phyloP scores from a whole-genome alignment of 2,797 vertebrate genomes.

The Gorsachius magnificus region DNA sequence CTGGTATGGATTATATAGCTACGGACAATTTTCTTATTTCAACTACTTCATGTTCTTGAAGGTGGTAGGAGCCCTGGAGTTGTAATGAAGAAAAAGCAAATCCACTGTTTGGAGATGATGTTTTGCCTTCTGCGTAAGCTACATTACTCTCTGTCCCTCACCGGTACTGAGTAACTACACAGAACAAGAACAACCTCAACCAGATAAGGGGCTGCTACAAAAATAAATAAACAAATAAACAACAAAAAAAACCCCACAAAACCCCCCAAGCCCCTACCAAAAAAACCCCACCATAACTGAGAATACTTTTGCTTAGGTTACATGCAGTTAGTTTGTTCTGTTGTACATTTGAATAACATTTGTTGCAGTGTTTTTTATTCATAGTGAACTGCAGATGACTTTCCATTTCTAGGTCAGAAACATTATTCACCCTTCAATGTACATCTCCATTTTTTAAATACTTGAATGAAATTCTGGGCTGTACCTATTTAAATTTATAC shows the following conservation, averaged over 20 bases:
- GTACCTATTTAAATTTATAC: not conserved
- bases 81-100: not conserved
- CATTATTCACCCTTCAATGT: slow-evolving; percentile 30
- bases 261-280: accelerated
- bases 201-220: not conserved
- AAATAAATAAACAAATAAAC: not conserved
- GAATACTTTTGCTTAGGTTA: not conserved
- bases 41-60: not conserved
- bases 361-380: not conserved
- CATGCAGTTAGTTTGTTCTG: not conserved
- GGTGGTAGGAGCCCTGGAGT: not conserved
- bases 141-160: not conserved
- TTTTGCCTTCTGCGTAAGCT: not conserved
- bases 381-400: slow-evolving; percentile 2
- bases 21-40: not conserved
- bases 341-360: not conserved
- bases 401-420: slow-evolving; percentile 51
- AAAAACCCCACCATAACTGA: accelerated
- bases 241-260: not conserved
- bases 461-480: slow-evolving; percentile 1
- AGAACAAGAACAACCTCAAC: not conserved
- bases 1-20: not conserved
- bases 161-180: not conserved
- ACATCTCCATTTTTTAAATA: not conserved
- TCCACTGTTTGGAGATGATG: not conserved